A percentile compares a stretch with the other conserved stretches of the same genome.
phyloP scores from a whole-genome alignment of 1,140 invertebrate species.

The Chymomyza costata region DNA sequence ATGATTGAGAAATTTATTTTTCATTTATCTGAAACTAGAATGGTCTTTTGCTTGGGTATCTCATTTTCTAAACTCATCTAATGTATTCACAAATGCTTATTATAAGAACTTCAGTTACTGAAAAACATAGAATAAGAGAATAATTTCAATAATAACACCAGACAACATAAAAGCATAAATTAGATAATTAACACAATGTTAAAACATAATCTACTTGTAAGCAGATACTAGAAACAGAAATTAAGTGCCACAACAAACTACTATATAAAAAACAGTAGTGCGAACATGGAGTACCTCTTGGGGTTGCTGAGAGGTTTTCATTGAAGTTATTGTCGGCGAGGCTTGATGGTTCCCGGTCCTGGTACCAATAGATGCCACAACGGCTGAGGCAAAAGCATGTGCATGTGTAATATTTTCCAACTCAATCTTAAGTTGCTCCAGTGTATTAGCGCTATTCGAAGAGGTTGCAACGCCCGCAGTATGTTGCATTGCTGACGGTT shows the following conservation, averaged over 20 bases:
- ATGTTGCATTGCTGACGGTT: constrained; percentile 21
- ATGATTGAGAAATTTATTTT: no score
- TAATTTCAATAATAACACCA: no score
- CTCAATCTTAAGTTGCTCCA: constrained; percentile 78
- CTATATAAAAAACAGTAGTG: no score
- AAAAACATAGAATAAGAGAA: no score
- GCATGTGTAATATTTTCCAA: constrained; percentile 78
- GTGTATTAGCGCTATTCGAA: constrained; percentile 75
- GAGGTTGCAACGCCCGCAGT: constrained; percentile 37
- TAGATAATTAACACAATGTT: neutral
- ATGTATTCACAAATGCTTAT: no score
- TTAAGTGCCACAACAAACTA: neutral
- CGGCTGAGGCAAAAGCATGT: constrained; percentile 65
- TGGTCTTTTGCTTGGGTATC: no score
- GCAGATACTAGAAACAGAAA: neutral
- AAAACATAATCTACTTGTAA: neutral
- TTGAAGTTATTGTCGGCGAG: constrained; percentile 46
- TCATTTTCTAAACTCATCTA: no score
- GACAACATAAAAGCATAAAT: constrained; percentile 1
- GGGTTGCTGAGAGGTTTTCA: constrained; percentile 38
- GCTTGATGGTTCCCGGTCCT: constrained; percentile 42
- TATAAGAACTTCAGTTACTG: no score
- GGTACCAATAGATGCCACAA: constrained; percentile 59
- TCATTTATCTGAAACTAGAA: no score
- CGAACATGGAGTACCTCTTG: constrained; percentile 25